Evolutionary conservation across 2,888 invertebrate genomes (phyloP), one percentile per base, ranked within the genome.

Genomic region (Amphipyra berbera): DNA sequence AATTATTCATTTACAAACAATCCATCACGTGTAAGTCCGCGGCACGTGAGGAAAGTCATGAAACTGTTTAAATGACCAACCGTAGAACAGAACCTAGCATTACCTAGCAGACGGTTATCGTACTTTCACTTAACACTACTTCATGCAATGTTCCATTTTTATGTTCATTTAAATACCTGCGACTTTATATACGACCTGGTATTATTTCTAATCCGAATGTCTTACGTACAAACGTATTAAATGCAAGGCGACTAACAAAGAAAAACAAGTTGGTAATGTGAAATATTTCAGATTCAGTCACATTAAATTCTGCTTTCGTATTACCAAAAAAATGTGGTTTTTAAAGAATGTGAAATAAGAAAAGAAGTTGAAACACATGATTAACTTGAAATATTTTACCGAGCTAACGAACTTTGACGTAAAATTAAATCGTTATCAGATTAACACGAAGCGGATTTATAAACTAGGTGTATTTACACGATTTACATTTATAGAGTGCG

Each of bases 11-110:
- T 78, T 75, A 75, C 69, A 78, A 81, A 80, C 74, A 77, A 82
- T 79, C 73, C 70, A 79, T 78, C 76, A 79, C 72, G 75, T 49
- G 62, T 68, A 46, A 57, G 71, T 49, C 44, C 53, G 58, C 14
- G 49, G 66, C 82, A 82, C 82, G 79, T 84, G 77, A 82, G 65
- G 73, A 78, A 74, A 81, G 79, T 82, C 82, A 83, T 82, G 78
- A 75, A 80, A 78, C 74, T 70, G 52, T 78, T 75, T 74, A 71
- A 73, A 68, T 78, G 61, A 62, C 68, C 69, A 63, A 53, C 65
- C 67, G 59, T 71, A 41, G 69, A 68, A 65, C 54, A 69, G 65
- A 72, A 66, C 71, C 74, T 71, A 74, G 56, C 62, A 75, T 76
- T 72, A 73, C 66, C 65, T 57, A 35, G 57, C 60, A 72, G 76